Evolutionary conservation across 2,113 vertebrate genomes (phyloP).

Genomic region (Capra hircus): DNA sequence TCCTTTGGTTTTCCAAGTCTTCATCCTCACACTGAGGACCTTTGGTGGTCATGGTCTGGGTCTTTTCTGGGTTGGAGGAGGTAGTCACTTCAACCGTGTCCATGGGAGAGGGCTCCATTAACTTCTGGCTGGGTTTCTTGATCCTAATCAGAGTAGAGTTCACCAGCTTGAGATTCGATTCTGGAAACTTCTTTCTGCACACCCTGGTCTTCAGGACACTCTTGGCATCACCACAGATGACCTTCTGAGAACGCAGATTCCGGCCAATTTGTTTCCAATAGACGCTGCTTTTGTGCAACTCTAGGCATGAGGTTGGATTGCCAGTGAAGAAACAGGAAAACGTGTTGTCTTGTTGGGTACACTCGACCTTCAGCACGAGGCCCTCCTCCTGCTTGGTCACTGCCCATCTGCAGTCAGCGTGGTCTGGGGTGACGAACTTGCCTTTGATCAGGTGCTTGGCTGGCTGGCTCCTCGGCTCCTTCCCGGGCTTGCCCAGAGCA

Average conservation of each 20-base stretch:
- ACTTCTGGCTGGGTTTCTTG: not conserved
- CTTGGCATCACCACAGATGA: constrained; percentile 81
- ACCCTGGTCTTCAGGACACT: constrained; percentile 81
- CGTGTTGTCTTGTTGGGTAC: constrained; percentile 65
- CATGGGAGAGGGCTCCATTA: not conserved
- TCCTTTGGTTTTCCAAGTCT: constrained; percentile 75
- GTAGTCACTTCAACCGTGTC: not conserved
- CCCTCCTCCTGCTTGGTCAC: constrained; percentile 45
- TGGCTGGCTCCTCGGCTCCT: constrained; percentile 42
- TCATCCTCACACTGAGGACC: constrained; percentile 65
- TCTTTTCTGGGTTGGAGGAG: not conserved
- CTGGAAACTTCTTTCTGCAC: constrained; percentile 83
- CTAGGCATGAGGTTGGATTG: constrained; percentile 81
- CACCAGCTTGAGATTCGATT: constrained; percentile 83
- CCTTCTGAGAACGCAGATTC: constrained; percentile 84
- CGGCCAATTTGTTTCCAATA: constrained; percentile 91
- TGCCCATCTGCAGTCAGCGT: constrained; percentile 85
- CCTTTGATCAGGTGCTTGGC: constrained; percentile 75
- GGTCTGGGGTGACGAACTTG: constrained; percentile 82
- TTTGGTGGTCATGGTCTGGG: not conserved
- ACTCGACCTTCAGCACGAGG: constrained; percentile 76
- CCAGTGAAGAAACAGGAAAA: constrained; percentile 87
- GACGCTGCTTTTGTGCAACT: constrained; percentile 69
- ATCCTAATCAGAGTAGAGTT: constrained; percentile 47
- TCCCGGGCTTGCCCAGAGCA: not conserved